These are phyloP conservation scores for Bellardia pandia DNA, from an alignment of 2,888 invertebrate species.

Conservation along the genomic window DNA sequence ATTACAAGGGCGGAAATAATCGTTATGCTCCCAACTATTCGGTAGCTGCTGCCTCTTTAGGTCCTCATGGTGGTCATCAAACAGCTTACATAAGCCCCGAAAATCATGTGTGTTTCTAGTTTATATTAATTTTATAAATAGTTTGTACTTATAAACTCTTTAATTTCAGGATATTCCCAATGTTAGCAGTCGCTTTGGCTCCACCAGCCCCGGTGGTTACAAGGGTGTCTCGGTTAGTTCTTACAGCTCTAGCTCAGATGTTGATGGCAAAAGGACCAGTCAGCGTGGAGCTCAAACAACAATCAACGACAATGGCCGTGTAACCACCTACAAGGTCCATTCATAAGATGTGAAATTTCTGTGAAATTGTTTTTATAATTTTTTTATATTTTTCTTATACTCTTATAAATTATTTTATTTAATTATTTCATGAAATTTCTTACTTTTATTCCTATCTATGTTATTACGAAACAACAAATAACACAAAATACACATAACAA, in stretches of 20 bases:
- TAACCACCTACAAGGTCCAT: conserved; percentile 86
- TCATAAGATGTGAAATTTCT: conserved; percentile 76
- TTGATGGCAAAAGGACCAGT: conserved; percentile 86
- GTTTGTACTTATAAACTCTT: background rate
- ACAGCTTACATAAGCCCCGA: conserved; percentile 86
- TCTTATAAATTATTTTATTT: conserved; percentile 24
- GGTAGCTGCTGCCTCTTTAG: conserved; percentile 85
- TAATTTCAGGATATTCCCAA: conserved; percentile 79
- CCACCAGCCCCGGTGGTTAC: conserved; percentile 80
- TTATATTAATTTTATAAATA: background rate
- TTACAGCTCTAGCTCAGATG: conserved; percentile 86
- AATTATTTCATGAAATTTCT: conserved; percentile 21
- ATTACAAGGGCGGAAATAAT: conserved; percentile 70
- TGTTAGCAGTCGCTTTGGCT: conserved; percentile 78
- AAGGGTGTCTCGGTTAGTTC: conserved; percentile 88
- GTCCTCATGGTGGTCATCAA: conserved; percentile 86
- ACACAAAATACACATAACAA: background rate
- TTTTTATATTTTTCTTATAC: conserved; percentile 2
- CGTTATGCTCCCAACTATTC: conserved; percentile 84
- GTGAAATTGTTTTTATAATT: conserved; percentile 6
- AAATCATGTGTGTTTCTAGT: conserved; percentile 85
- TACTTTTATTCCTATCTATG: conserved; percentile 19
- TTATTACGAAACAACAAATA: background rate
- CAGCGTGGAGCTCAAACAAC: conserved; percentile 87
- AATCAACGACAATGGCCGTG: conserved; percentile 90